phyloP scores from a whole-genome alignment of 2,888 invertebrate genomes.

The Crocallis elinguaria region DNA sequence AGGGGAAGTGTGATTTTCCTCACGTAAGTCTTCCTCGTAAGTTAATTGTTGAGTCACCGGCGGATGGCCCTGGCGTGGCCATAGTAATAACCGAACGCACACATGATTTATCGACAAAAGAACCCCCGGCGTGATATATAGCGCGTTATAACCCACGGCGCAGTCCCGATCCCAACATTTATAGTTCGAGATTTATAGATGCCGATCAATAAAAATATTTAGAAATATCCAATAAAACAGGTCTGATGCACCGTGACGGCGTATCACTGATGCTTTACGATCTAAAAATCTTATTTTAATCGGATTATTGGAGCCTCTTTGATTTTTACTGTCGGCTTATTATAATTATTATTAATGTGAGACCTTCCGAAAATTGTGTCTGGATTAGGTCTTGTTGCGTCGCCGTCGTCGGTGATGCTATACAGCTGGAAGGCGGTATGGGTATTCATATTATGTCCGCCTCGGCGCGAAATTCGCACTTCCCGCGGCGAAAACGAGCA shows the following conservation, averaged over 20 bases:
- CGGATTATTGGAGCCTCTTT: slow-evolving; percentile 56
- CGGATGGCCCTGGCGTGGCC: slow-evolving; percentile 46
- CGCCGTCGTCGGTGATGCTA: slow-evolving; percentile 35
- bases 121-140: slow-evolving; percentile 62
- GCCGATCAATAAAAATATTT: slow-evolving; percentile 69
- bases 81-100: slow-evolving; percentile 62
- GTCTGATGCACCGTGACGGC: slow-evolving; percentile 49
- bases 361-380: slow-evolving; percentile 43
- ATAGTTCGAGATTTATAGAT: slow-evolving; percentile 66
- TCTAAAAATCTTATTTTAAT: slow-evolving; percentile 59
- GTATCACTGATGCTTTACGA: slow-evolving; percentile 58
- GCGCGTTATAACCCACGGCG: slow-evolving; percentile 46
- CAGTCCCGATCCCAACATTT: slow-evolving; percentile 55
- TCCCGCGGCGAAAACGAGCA: slow-evolving; percentile 53
- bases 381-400: slow-evolving; percentile 37
- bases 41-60: slow-evolving; percentile 22
- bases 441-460: slow-evolving; percentile 52
- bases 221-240: slow-evolving; percentile 61
- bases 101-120: slow-evolving; percentile 66
- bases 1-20: slow-evolving; percentile 22
- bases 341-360: slow-evolving; percentile 45
- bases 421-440: slow-evolving; percentile 46
- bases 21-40: slow-evolving; percentile 14
- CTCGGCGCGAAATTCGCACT: slow-evolving; percentile 67
- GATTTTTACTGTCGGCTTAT: slow-evolving; percentile 51